Percentiles rank a stretch among this genome's conserved stretches.
These are phyloP conservation scores for Sander vitreus DNA, from an alignment of 2,113 vertebrate genomes.

Conservation along the genomic window DNA sequence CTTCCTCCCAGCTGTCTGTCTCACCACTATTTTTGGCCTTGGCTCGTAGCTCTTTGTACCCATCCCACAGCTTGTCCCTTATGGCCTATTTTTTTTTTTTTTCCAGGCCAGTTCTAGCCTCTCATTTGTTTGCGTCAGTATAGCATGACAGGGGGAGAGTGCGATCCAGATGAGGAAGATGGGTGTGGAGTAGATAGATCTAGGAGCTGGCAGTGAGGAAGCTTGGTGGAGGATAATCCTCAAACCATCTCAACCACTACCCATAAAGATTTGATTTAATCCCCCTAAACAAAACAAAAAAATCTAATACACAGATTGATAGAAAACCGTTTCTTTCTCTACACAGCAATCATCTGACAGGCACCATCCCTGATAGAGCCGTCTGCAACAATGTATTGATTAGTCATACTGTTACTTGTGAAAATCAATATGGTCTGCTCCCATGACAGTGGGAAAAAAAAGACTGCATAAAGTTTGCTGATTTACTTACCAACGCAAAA, in stretches of 20 bases:
- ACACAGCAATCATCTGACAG: conserved; percentile 12
- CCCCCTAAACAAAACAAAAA: neutral
- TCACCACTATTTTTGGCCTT: conserved; percentile 19
- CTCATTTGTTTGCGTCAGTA: neutral
- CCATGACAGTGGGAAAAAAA: conserved; percentile 13
- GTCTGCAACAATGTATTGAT: conserved; percentile 11
- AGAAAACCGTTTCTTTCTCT: neutral
- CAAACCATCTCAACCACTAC: neutral
- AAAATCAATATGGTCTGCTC: conserved; percentile 28
- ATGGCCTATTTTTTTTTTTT: neutral
- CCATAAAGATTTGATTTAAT: neutral
- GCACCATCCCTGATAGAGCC: neutral
- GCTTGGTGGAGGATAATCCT: neutral
- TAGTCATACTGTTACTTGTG: conserved; percentile 28
- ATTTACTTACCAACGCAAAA: neutral
- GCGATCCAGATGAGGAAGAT: neutral
- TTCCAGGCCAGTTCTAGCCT: neutral
- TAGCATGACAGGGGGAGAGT: neutral
- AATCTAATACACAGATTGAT: neutral
- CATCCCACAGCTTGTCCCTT: neutral
- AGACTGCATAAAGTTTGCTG: neutral
- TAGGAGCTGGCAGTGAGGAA: neutral
- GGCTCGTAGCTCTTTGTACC: neutral
- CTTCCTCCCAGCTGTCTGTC: neutral
- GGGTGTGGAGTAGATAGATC: neutral